phyloP scores from a whole-genome alignment of 2,797 vertebrate species.

The Oreortyx pictus region DNA sequence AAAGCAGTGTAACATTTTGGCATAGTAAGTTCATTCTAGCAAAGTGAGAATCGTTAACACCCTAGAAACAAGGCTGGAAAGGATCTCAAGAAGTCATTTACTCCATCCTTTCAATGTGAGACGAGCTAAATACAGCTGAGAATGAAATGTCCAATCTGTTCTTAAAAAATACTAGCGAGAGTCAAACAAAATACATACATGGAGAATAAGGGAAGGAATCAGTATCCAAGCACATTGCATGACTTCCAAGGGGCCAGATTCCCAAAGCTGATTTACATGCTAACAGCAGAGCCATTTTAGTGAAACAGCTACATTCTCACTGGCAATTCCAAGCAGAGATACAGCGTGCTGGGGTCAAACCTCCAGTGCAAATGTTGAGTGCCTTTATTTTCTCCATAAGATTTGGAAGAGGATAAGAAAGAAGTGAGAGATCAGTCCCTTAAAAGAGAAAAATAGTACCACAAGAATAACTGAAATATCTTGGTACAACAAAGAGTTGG shows the following conservation, averaged over 20 bases:
- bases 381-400: neutral
- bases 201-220: neutral
- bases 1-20: neutral
- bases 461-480: neutral
- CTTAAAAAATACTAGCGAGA: neutral
- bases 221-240: neutral
- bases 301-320: neutral
- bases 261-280: neutral
- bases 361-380: neutral
- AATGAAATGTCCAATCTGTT: neutral
- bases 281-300: neutral
- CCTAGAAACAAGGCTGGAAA: neutral
- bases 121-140: neutral
- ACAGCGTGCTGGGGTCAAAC: neutral
- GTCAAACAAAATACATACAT: accelerated
- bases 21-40: neutral
- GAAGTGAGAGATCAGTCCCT: neutral
- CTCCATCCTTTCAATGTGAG: neutral
- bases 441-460: neutral
- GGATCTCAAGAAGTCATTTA: neutral
- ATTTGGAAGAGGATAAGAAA: neutral
- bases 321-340: neutral
- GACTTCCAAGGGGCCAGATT: neutral
- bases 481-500: neutral
- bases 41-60: neutral